Base-by-base conservation (phyloP, 2,113 vertebrate species). In the Scomber colias region DNA sequence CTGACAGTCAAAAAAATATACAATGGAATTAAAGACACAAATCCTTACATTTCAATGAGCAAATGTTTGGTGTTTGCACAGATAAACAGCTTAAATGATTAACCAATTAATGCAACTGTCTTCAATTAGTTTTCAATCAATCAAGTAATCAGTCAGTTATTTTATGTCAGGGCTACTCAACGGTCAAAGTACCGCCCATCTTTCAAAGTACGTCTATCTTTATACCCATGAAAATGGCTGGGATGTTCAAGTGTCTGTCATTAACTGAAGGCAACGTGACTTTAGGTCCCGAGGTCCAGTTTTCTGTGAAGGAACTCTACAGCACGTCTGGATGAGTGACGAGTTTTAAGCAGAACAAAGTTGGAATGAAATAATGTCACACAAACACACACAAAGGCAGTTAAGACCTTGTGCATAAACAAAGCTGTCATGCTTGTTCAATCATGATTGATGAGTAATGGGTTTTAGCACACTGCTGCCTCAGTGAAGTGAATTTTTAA, bases 241-340 rank as follows among this genome's bases (percentile, higher is more conserved):
- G 40, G 88, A 86, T 83, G 90, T 91, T 93, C 90, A 93, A 92
- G 93, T 92, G 91, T 92, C 77, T 61, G 83, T 91, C 90, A 91
- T 91, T 79, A 93, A 90, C 79, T 46, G 75, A 94, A 94, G 92
- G 93, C 93, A 94, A 89, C 89, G 70, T 88, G 93, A 92, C 85
- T 92, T 93, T 89, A 93, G 91, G 92, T 93, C 90, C 90, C 82
- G 51, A 91, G 79, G 82, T 90, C 82, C 87, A 86, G 79, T 75
- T 82, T 77, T 46, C 69, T 72, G 31, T 76, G 63, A 79, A 66
- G 30, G 13, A 75, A 72, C 63, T 78, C 72, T 30, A 84, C 56
- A 74, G 24, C 21, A 68, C 19, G 27, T 61, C 53, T 64, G 60
- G 74, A 79, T 4, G 7, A 68, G 50, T 70, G 81, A 75, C 19